These are phyloP conservation scores for Hyperoodon ampullatus DNA, from an alignment of 2,113 vertebrate genomes.

Conservation along the genomic window DNA sequence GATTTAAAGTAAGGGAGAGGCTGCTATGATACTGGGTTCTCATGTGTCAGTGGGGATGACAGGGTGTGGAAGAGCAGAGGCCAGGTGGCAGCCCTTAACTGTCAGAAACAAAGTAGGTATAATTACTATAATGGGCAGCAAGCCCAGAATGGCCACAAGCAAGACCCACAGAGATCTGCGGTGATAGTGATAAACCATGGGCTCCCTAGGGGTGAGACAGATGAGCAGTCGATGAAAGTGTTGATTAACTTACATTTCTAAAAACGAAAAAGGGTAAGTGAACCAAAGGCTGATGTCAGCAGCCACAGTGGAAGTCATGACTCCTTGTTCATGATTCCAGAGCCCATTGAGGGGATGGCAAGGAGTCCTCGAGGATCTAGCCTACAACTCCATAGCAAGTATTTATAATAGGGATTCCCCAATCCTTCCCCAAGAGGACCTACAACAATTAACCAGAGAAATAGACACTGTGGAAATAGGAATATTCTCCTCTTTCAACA, in stretches of 20 bases:
- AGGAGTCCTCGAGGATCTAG: background rate
- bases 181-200: background rate
- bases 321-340: background rate
- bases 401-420: background rate
- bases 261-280: background rate
- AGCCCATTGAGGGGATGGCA: background rate
- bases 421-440: background rate
- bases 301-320: background rate
- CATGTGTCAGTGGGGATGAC: background rate
- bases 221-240: background rate
- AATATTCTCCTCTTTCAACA: background rate
- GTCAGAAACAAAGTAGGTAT: background rate
- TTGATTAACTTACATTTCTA: background rate
- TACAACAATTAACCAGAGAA: background rate
- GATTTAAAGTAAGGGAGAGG: background rate
- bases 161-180: background rate
- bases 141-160: background rate
- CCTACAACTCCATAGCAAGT: background rate
- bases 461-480: background rate
- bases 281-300: background rate
- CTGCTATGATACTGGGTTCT: background rate
- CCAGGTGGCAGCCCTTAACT: background rate
- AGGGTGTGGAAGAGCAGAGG: background rate
- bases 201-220: background rate
- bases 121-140: background rate